A percentile compares a stretch with the other conserved stretches of the same genome.
Evolutionary conservation across 2,113 vertebrate species (phyloP).

Genomic region (Megaptera novaeangliae): DNA sequence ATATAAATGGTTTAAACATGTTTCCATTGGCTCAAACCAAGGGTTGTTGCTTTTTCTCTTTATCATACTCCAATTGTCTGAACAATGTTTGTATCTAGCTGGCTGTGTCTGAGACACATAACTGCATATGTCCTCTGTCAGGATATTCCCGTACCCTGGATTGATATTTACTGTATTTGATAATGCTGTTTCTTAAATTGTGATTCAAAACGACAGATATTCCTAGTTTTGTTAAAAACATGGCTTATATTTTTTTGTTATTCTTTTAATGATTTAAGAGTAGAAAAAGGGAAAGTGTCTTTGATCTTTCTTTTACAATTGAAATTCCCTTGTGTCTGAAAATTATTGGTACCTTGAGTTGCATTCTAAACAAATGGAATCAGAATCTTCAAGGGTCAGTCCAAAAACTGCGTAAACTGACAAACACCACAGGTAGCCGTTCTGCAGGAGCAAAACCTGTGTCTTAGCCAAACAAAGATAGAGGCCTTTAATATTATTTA

Average conservation of each 20-base stretch:
- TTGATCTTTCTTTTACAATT: background rate
- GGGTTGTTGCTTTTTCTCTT: background rate
- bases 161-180: background rate
- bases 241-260: background rate
- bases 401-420: background rate
- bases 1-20: background rate
- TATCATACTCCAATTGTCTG: background rate
- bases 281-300: background rate
- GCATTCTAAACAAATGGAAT: background rate
- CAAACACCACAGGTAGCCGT: background rate
- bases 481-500: background rate
- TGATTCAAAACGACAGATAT: background rate
- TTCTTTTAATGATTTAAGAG: background rate
- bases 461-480: background rate
- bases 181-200: background rate
- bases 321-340: background rate
- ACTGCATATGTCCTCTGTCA: background rate
- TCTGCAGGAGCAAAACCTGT: background rate
- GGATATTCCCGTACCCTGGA: background rate
- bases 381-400: background rate
- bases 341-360: background rate
- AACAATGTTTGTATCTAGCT: background rate
- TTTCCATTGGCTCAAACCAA: background rate
- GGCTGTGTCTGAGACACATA: background rate
- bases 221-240: background rate